Conservation (phyloP, 2,113 vertebrate genomes). For the Phyllostomus hastatus region DNA sequence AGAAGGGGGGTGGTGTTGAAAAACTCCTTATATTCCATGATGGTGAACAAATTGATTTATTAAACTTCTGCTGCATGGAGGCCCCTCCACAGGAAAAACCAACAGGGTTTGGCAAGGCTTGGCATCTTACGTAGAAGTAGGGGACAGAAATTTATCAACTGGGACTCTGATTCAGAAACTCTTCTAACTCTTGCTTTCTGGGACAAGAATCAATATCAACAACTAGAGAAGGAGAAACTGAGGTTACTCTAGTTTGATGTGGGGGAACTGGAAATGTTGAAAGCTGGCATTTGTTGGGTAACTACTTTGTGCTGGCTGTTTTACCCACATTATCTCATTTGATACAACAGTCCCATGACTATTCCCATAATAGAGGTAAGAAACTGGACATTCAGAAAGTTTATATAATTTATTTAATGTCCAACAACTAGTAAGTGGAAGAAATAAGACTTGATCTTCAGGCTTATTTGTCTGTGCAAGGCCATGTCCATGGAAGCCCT, state of each 20-base stretch:
- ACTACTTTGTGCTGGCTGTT: background rate
- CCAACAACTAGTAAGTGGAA: background rate
- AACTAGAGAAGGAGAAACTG: background rate
- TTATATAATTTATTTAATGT: background rate
- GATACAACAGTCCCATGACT: background rate
- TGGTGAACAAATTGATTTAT: background rate
- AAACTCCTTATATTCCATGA: background rate
- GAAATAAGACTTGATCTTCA: background rate
- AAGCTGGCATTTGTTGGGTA: background rate
- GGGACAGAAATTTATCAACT: background rate
- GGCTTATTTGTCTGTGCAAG: background rate
- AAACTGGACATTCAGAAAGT: background rate
- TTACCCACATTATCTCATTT: background rate
- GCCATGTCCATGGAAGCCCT: fast-evolving
- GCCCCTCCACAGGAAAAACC: background rate
- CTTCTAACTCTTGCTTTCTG: background rate
- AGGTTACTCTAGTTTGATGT: background rate
- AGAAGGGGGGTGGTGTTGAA: background rate
- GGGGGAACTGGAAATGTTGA: background rate
- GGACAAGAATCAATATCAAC: background rate
- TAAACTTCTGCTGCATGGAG: background rate
- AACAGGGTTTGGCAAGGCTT: background rate
- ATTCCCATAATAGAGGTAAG: background rate
- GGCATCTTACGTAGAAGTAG: background rate
- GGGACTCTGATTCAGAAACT: background rate